Evolutionary conservation across 2,888 invertebrate species (phyloP), one percentile per base, ranked within the genome.

Genomic region (Drosophila sordidapex): DNA sequence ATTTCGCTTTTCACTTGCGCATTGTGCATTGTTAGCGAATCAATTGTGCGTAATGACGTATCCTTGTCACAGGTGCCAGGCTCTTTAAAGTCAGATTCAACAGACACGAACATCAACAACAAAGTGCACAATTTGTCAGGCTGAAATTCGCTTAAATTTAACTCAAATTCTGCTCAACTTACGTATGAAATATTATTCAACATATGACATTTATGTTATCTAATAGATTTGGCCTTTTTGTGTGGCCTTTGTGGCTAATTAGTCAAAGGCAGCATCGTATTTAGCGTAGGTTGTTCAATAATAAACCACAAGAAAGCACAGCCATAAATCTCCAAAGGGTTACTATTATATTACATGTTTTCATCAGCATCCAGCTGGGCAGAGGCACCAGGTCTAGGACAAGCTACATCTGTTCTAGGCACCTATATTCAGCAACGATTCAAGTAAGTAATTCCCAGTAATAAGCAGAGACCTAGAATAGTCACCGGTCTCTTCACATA

Each of bases 1-100:
- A 56, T 36, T 49, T n/a, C 11, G 15, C 31, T 51, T 35, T 40
- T 15, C 21, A 61, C 8, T 36, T 38, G 43, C 58, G 35, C 38
- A 57, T 15, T 46, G 52, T 35, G 56, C 46, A 53, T 58, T 59
- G 61, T 52, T 46, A 51, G 29, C n/a, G 27, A 54, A 59, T 63
- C 62, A 76, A 68, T 70, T 60, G 65, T 63, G 63, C 54, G 53
- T 54, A 63, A 79, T 78, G 33, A 49, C 40, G 48, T 38, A 59
- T 56, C 49, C 52, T 56, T 49, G 48, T 21, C 33, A 21, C 59
- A 78, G 70, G 67, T 70, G 64, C 58, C 48, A 21, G 21, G 25
- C 21, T n/a, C 18, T n/a, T 54, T 57, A 31, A 43, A 57, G 38
- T n/a, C 36, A 29, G 6, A 21, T 7, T 10, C 51, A 66, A 33